These are phyloP conservation scores for Hirundo rustica DNA, from an alignment of 2,797 vertebrate genomes.

Conservation along the genomic window DNA sequence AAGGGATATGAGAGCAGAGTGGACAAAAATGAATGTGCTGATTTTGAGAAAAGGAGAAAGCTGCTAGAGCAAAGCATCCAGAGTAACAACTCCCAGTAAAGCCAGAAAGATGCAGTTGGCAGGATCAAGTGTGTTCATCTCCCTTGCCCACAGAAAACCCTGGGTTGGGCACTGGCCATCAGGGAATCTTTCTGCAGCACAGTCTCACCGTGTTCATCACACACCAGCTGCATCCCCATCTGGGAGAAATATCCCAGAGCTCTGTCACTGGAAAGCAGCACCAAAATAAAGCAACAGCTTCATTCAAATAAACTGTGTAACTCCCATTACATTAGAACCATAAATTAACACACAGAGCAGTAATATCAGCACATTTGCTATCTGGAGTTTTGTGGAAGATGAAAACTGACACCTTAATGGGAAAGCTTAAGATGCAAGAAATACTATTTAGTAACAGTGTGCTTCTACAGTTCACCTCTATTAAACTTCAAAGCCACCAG, in stretches of 20 bases:
- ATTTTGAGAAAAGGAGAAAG: constrained; percentile 16
- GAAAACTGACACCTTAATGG: neutral
- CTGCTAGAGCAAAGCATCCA: neutral
- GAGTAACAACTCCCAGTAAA: neutral
- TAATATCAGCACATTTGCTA: neutral
- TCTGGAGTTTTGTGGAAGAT: neutral
- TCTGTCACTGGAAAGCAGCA: neutral
- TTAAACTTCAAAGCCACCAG: neutral
- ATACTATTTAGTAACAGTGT: neutral
- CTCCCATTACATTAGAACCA: fast-evolving
- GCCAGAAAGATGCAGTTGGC: neutral
- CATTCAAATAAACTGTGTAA: neutral
- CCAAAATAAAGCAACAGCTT: neutral
- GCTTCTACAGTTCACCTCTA: neutral
- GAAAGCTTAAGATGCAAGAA: neutral
- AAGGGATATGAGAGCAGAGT: neutral
- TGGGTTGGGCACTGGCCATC: neutral
- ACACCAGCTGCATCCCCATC: fast-evolving
- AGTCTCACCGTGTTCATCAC: fast-evolving
- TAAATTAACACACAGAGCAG: neutral
- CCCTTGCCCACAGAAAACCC: neutral
- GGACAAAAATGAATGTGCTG: neutral
- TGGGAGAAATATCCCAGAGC: neutral
- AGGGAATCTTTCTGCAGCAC: neutral
- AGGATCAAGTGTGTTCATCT: neutral